phyloP scores from a whole-genome alignment of 2,113 vertebrate genomes.

The Anas platyrhynchos region DNA sequence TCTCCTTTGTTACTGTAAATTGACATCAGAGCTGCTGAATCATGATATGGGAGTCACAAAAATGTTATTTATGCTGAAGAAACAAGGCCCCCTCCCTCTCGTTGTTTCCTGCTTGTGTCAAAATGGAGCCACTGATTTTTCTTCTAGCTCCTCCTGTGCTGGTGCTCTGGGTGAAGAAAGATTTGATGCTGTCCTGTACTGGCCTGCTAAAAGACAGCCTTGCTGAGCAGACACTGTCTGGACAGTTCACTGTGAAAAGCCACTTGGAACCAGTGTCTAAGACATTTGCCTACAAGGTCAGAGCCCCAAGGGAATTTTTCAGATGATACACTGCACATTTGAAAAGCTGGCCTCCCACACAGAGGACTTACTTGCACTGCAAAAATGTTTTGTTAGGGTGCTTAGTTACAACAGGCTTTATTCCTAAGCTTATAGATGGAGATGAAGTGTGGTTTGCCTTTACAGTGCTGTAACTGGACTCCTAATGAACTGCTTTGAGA shows the following conservation, averaged over 20 bases:
- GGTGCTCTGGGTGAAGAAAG: not conserved
- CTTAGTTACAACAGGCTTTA: not conserved
- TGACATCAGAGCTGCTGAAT: constrained; percentile 72
- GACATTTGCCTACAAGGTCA: not conserved
- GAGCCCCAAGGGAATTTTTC: constrained; percentile 26
- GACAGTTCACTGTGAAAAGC: not conserved
- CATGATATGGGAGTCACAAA: constrained; percentile 44
- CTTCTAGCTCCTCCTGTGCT: not conserved
- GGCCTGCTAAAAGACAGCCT: not conserved
- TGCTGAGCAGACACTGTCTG: not conserved
- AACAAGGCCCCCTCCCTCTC: constrained; percentile 18
- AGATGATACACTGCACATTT: not conserved
- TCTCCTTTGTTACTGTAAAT: constrained; percentile 70
- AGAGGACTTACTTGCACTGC: not conserved
- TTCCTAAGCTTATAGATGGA: constrained; percentile 3
- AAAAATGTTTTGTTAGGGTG: constrained; percentile 4
- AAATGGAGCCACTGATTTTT: constrained; percentile 54
- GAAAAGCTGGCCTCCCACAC: constrained; percentile 5
- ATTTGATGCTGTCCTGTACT: not conserved
- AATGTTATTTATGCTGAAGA: constrained; percentile 53
- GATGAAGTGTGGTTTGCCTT: not conserved
- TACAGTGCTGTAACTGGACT: not conserved
- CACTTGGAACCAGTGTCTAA: not conserved
- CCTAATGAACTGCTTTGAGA: not conserved
- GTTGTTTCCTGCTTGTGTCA: constrained; percentile 49